Conservation (phyloP, 2,113 vertebrate species). For the Opisthocomus hoazin region DNA sequence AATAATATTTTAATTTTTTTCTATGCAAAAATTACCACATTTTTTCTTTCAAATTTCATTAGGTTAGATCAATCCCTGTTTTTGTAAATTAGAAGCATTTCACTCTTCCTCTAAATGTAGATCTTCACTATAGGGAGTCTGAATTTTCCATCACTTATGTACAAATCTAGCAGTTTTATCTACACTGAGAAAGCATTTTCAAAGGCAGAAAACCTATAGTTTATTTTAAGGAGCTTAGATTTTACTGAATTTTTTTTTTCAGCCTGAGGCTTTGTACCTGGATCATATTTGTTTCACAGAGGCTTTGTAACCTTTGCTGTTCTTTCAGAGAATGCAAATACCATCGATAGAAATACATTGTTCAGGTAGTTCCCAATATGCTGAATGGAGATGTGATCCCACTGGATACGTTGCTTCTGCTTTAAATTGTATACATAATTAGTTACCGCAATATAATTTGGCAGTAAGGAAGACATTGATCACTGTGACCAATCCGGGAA, state of each 20-base stretch:
- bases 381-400: neutral
- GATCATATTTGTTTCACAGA: neutral
- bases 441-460: neutral
- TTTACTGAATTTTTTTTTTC: neutral
- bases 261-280: neutral
- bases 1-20: neutral
- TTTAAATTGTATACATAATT: neutral
- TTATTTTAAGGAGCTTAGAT: neutral
- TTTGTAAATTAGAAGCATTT: neutral
- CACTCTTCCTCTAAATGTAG: neutral
- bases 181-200: neutral
- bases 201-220: neutral
- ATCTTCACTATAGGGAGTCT: neutral
- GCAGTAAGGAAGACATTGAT: neutral
- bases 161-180: neutral
- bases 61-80: neutral
- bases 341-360: neutral
- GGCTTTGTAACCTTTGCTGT: neutral
- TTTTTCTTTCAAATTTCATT: neutral
- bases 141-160: neutral
- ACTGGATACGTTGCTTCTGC: neutral
- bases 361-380: fast-evolving
- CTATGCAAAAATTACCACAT: neutral
- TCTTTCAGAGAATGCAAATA: neutral
- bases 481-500: neutral